Evolutionary conservation across 2,797 vertebrate genomes (phyloP).

Genomic region (Gallinago solitaria): DNA sequence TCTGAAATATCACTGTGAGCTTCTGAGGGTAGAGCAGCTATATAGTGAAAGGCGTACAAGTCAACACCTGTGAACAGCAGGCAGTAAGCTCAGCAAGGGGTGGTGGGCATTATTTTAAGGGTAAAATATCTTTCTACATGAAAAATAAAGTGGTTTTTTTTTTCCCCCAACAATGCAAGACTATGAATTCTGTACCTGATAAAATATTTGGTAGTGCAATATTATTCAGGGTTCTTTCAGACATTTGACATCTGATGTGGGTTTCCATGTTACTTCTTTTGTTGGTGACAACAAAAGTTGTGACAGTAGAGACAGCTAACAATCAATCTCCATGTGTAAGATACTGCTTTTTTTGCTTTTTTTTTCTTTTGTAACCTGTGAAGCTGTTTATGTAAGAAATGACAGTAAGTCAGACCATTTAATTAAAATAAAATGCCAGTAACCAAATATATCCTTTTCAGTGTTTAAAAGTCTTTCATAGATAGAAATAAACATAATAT

Average conservation of each 20-base stretch:
- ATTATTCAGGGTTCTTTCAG: not conserved
- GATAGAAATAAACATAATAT: not conserved
- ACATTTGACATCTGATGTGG: not conserved
- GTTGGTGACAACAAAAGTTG: too few species aligned
- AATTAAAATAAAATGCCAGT: not conserved
- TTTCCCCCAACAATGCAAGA: not conserved
- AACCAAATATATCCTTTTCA: not conserved
- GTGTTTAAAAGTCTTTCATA: not conserved
- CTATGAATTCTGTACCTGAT: not conserved
- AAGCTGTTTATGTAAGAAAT: not conserved
- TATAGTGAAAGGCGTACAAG: rapidly evolving
- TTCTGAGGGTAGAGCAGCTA: not conserved
- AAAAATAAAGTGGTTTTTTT: rapidly evolving
- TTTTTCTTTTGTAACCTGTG: not conserved
- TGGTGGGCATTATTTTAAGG: not conserved
- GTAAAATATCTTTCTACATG: not conserved
- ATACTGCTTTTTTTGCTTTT: not conserved
- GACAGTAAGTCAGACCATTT: not conserved
- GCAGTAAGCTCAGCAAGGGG: not conserved
- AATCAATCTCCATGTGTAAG: not conserved
- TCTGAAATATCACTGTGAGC: not conserved
- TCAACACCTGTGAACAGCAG: not conserved
- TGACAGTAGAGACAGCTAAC: not conserved
- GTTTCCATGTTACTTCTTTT: not conserved
- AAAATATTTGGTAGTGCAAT: not conserved